phyloP scores from a whole-genome alignment of 2,797 vertebrate genomes.

The Brachyrhaphis roseni region DNA sequence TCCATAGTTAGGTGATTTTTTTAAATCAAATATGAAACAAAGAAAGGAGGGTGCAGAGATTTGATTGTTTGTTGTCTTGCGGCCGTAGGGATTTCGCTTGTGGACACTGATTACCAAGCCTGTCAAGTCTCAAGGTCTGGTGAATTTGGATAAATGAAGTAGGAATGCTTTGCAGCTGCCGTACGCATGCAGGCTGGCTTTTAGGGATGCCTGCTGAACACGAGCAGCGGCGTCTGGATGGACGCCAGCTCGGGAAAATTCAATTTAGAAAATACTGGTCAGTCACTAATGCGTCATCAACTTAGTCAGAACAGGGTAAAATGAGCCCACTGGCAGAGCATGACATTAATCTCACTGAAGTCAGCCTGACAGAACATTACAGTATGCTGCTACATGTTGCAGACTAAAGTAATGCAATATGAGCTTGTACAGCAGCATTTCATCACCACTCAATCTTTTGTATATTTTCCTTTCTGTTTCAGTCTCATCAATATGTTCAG shows the following conservation, averaged over 20 bases:
- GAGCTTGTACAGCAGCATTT: slow-evolving; percentile 25
- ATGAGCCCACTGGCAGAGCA: slow-evolving; percentile 56
- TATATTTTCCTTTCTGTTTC: slow-evolving; percentile 2
- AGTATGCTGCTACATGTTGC: slow-evolving; percentile 49
- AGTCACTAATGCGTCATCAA: slow-evolving; percentile 76
- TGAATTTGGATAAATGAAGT: slow-evolving; percentile 78
- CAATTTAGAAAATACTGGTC: slow-evolving; percentile 76
- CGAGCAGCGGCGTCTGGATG: slow-evolving; percentile 68
- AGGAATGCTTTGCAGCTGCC: slow-evolving; percentile 69
- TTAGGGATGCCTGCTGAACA: slow-evolving; percentile 74
- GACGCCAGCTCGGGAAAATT: slow-evolving; percentile 68
- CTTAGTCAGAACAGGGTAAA: slow-evolving; percentile 64
- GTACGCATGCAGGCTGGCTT: slow-evolving; percentile 68
- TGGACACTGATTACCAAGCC: slow-evolving; percentile 77
- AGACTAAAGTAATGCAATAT: slow-evolving; percentile 38
- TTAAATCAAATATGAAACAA: slow-evolving; percentile 36
- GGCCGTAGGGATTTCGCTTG: slow-evolving; percentile 71
- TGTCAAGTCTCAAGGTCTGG: slow-evolving; percentile 75
- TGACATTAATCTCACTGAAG: slow-evolving; percentile 70
- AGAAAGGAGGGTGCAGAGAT: slow-evolving; percentile 36
- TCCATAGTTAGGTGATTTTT: slow-evolving; percentile 39
- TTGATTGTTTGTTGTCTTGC: slow-evolving; percentile 60
- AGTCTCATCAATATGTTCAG: neutral
- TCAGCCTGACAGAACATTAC: slow-evolving; percentile 58
- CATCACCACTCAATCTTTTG: slow-evolving; percentile 13